Conservation (phyloP, 2,113 vertebrate genomes). For the Melanocharis versteri region DNA sequence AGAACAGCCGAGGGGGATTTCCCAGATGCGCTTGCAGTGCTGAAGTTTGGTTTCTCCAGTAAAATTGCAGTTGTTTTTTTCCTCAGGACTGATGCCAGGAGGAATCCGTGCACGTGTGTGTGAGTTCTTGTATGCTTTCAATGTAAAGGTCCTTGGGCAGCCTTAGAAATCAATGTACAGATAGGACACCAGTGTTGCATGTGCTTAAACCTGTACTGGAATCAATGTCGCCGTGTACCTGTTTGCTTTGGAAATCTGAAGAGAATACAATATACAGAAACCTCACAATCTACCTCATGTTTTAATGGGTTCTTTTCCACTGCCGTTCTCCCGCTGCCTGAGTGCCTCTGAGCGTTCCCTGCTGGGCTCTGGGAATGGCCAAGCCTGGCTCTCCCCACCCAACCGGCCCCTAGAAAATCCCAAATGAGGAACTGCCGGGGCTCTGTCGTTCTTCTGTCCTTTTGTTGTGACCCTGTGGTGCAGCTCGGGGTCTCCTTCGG, state of each 20-base stretch:
- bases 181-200: constrained; percentile 17
- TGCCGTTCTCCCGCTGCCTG: background rate
- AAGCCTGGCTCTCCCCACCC: background rate
- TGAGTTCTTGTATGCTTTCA: background rate
- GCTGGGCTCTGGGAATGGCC: background rate
- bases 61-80: background rate
- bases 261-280: constrained; percentile 44
- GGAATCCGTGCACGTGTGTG: background rate
- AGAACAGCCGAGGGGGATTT: background rate
- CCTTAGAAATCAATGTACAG: constrained; percentile 2
- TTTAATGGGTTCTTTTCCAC: constrained; percentile 33
- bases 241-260: constrained; percentile 10
- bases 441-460: background rate
- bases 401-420: rapidly evolving
- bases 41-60: background rate
- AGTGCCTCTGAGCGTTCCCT: background rate
- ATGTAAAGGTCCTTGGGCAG: constrained; percentile 13
- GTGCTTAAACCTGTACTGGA: constrained; percentile 31
- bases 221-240: background rate
- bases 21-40: background rate
- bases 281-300: constrained; percentile 9
- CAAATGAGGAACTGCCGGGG: background rate
- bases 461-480: background rate
- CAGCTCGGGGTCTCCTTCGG: background rate
- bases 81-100: background rate